These are phyloP conservation scores for Temnothorax ravouxi DNA, from an alignment of 2,888 invertebrate species.

Conservation along the genomic window DNA sequence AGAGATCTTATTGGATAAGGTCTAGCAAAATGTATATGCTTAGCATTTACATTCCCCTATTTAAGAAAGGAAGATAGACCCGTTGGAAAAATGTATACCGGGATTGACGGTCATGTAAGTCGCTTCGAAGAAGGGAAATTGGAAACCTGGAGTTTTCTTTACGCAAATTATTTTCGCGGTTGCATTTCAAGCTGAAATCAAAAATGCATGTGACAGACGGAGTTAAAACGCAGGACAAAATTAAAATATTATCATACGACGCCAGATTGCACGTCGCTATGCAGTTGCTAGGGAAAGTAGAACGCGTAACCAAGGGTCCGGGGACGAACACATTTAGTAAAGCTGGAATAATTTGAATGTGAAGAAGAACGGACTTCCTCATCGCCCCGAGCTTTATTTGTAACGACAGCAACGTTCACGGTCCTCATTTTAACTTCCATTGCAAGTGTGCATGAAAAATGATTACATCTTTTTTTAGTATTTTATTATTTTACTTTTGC, in stretches of 20 bases:
- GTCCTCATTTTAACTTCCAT: slow-evolving; percentile 11
- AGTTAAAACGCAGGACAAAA: slow-evolving; percentile 40
- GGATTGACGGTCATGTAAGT: slow-evolving; percentile 25
- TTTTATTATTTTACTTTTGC: neutral
- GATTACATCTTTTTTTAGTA: neutral
- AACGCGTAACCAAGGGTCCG: slow-evolving; percentile 48
- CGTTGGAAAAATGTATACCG: slow-evolving; percentile 11
- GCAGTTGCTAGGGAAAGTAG: slow-evolving; percentile 49
- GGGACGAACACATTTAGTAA: slow-evolving; percentile 36
- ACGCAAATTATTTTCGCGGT: neutral
- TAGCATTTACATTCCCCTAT: slow-evolving; percentile 15
- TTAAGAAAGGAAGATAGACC: slow-evolving; percentile 9
- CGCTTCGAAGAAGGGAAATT: slow-evolving; percentile 40
- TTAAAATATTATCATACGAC: slow-evolving; percentile 50
- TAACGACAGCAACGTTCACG: slow-evolving; percentile 29
- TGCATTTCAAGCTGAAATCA: slow-evolving; percentile 1
- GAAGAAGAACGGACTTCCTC: slow-evolving; percentile 28
- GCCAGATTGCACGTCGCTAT: slow-evolving; percentile 43
- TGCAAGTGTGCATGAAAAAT: slow-evolving; percentile 3
- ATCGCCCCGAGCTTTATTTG: slow-evolving; percentile 30
- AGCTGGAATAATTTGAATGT: slow-evolving; percentile 50
- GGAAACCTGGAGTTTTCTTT: slow-evolving; percentile 26
- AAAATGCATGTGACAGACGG: slow-evolving; percentile 12
- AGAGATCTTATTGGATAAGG: slow-evolving; percentile 25
- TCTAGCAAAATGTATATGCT: slow-evolving; percentile 1